A percentile compares a stretch with the other conserved stretches of the same genome.
These are phyloP conservation scores for Distichodus sexfasciatus DNA, from an alignment of 2,797 vertebrate genomes.

Conservation along the genomic window DNA sequence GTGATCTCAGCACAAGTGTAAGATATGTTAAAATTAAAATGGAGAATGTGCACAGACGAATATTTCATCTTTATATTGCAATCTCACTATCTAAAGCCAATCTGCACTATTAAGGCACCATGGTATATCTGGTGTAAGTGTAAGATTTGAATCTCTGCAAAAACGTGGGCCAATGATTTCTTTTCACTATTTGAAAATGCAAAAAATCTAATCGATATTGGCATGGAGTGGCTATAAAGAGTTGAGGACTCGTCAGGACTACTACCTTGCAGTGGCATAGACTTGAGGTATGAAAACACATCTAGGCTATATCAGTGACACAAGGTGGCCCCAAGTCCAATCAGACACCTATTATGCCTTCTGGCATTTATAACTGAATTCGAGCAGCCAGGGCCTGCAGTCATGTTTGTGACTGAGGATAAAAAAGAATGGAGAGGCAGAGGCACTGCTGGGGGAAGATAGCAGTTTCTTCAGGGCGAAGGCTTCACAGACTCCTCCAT, in stretches of 20 bases:
- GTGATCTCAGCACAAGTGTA: too few species aligned
- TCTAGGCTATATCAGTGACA: conserved; percentile 6
- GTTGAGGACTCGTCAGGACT: neutral
- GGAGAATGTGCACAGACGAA: too few species aligned
- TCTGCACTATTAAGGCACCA: too few species aligned
- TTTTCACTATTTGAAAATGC: neutral
- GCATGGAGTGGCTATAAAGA: neutral
- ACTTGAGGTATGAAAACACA: neutral
- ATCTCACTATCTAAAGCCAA: too few species aligned
- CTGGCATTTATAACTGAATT: conserved; percentile 10
- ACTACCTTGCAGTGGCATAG: too few species aligned
- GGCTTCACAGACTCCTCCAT: conserved; percentile 65
- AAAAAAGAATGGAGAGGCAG: conserved; percentile 51
- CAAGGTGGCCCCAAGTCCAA: neutral
- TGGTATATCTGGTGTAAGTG: too few species aligned
- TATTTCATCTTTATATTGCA: too few species aligned
- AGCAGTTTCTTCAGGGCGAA: conserved; percentile 67
- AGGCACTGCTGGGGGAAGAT: conserved; percentile 49
- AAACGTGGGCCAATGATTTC: too few species aligned
- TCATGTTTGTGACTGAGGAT: conserved; percentile 37
- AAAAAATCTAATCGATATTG: neutral
- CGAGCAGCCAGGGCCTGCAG: conserved; percentile 20
- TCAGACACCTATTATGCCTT: conserved; percentile 6
- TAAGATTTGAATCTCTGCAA: too few species aligned
- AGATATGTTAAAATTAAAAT: too few species aligned